Base-by-base conservation (phyloP, 1,140 invertebrate genomes). In the Harlomillsia oculata region DNA sequence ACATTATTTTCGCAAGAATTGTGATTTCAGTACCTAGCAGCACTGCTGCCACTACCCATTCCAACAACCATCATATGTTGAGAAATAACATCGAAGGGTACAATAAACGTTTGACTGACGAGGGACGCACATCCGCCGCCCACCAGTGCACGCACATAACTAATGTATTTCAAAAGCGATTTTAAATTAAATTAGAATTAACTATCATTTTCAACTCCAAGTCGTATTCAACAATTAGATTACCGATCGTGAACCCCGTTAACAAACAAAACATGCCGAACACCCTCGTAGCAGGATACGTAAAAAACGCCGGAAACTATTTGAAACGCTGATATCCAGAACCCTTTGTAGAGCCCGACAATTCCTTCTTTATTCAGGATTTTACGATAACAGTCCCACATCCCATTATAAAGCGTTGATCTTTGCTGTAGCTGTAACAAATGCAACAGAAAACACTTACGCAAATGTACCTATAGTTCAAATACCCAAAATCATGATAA, bases 61-160 rank as follows among this genome's bases (percentile, higher is more conserved):
- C 90, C 90, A 20, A 96, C 75, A 62, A 97, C 83, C 92, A 97
- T 97, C 45, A 97, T 79, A 72, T 97, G 94, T 68, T 98, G 94
- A 67, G 91, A 93, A 28, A 97, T 78, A 28, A 97, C 84, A 73
- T 97, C 94, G 71, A 97, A 92, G 18, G 94, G 94, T 43, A 97
- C 92, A 64, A 96, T 87, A 52, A 97, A 86, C 1, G 91, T 95
- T 74, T 98, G 94, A 2, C 90, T 87, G 30, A 96, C 88, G 16
- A 94, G 69, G 5, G 92, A 96, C 1, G 93, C 93, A 68, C 81
- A 82, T 5, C 84, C 90, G 20, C 71, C 62, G n/a, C 57, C 62
- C 53, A 74, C 60, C n/a, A 74, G 55, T 9, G 69, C 70, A 37
- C 67, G 64, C 5, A 70, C 6, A 30, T 67, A 45, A 41, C 57